Percentiles rank a stretch among this genome's conserved stretches.
These are phyloP conservation scores for Equus quagga DNA, from an alignment of 2,113 vertebrate genomes.

Conservation along the genomic window DNA sequence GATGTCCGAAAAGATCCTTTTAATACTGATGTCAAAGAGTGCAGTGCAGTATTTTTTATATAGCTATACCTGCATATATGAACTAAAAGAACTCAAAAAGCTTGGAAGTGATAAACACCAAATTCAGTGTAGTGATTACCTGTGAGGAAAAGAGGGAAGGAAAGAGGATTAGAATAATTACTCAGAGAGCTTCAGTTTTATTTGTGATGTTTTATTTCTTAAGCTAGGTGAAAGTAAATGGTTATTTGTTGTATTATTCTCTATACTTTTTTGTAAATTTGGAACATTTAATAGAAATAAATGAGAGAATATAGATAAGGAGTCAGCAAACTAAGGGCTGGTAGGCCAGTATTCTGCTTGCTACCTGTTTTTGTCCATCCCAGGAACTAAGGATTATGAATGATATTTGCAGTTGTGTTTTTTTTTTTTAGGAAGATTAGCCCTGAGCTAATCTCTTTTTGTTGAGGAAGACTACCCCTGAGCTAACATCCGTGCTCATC, in stretches of 20 bases:
- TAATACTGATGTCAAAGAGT: too few species aligned
- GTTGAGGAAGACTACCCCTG: too few species aligned
- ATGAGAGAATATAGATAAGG: background rate
- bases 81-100: background rate
- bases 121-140: background rate
- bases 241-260: background rate
- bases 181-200: background rate
- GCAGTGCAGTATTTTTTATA: background rate
- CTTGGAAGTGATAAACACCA: background rate
- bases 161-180: conserved; percentile 22
- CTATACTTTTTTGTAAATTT: background rate
- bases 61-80: background rate
- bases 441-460: too few species aligned
- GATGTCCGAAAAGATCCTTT: too few species aligned
- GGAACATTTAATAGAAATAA: conserved; percentile 4
- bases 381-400: background rate
- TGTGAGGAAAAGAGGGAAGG: conserved; percentile 9
- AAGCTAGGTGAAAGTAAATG: background rate
- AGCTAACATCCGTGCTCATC: too few species aligned
- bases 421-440: too few species aligned
- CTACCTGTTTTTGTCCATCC: background rate
- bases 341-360: background rate
- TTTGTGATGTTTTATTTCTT: background rate
- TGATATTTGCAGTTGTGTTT: background rate
- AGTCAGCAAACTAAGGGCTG: background rate